phyloP scores from a whole-genome alignment of 1,140 invertebrate species.

The Drusus annulatus region DNA sequence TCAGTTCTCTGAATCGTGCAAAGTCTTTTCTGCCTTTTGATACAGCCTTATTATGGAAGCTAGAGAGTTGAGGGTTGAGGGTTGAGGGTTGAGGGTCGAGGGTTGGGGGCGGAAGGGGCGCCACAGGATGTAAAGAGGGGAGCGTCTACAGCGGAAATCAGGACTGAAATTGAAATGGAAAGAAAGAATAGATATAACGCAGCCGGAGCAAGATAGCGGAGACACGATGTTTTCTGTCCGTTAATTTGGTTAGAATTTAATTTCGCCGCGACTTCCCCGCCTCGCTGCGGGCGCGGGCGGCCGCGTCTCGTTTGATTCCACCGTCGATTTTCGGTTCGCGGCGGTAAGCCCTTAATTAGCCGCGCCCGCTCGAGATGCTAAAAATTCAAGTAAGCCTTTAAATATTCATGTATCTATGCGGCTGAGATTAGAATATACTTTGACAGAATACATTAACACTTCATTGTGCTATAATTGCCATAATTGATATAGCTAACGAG shows the following conservation, averaged over 20 bases:
- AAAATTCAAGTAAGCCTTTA: conserved; percentile 24
- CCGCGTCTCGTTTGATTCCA: conserved; percentile 36
- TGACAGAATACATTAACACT: conserved; percentile 31
- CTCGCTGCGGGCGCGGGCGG: not conserved
- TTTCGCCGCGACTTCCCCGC: conserved; percentile 37
- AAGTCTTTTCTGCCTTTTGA: conserved; percentile 41
- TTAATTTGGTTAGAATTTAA: conserved; percentile 54
- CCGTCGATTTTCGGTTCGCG: conserved; percentile 20
- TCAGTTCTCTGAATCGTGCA: not conserved
- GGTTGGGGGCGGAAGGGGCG: not conserved
- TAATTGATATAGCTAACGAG: conserved; percentile 24
- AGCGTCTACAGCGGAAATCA: conserved; percentile 56
- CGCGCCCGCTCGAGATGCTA: conserved; percentile 19
- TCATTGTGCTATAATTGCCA: conserved; percentile 28
- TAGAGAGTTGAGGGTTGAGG: not conserved
- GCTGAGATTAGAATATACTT: conserved; percentile 8
- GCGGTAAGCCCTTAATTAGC: conserved; percentile 34
- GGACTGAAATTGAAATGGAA: conserved; percentile 55
- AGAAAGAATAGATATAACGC: conserved; percentile 41
- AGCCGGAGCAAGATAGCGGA: conserved; percentile 1
- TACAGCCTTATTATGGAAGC: conserved; percentile 43
- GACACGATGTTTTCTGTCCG: conserved; percentile 48
- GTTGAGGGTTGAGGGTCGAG: no score
- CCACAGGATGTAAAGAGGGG: conserved; percentile 41
- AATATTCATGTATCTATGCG: conserved; percentile 22